A percentile compares a stretch with the other conserved stretches of the same genome.
Evolutionary conservation across 2,113 vertebrate species (phyloP).

Genomic region (Trichomycterus rosablanca): DNA sequence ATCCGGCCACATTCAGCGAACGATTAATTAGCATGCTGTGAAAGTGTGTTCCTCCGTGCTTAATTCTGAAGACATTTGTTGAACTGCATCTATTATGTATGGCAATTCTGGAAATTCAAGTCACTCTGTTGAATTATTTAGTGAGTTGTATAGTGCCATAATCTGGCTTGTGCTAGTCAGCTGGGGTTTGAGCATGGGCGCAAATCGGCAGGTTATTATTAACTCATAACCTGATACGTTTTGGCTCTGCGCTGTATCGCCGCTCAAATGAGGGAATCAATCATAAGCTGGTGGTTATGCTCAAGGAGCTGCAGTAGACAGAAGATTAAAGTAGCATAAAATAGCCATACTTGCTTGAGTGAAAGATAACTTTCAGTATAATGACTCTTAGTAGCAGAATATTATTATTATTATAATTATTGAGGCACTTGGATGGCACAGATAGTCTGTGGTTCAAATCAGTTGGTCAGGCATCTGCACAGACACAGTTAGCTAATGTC

Average conservation of each 20-base stretch:
- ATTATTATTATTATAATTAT: no score
- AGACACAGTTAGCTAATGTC: no score
- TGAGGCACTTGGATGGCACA: no score
- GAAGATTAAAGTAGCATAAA: no score
- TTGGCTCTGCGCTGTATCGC: slow-evolving; percentile 22
- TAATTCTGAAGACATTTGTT: slow-evolving; percentile 48
- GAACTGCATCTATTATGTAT: slow-evolving; percentile 63
- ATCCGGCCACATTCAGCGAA: slow-evolving; percentile 24
- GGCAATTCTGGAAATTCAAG: slow-evolving; percentile 54
- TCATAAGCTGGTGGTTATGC: slow-evolving; percentile 4
- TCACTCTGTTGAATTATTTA: slow-evolving; percentile 62
- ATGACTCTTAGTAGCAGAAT: no score
- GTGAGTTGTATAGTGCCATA: slow-evolving; percentile 42
- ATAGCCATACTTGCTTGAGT: no score
- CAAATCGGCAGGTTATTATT: slow-evolving; percentile 43
- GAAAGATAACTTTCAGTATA: no score
- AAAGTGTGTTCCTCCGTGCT: slow-evolving; percentile 34
- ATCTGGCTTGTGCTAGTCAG: slow-evolving; percentile 20
- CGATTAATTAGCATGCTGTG: slow-evolving; percentile 45
- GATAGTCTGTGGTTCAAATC: no score
- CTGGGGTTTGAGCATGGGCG: slow-evolving; percentile 26
- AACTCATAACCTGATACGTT: slow-evolving; percentile 42
- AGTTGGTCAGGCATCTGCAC: no score
- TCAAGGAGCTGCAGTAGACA: background rate
- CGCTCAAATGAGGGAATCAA: slow-evolving; percentile 23